Evolutionary conservation across 2,797 vertebrate species (phyloP).

Genomic region (Tamandua tetradactyla): DNA sequence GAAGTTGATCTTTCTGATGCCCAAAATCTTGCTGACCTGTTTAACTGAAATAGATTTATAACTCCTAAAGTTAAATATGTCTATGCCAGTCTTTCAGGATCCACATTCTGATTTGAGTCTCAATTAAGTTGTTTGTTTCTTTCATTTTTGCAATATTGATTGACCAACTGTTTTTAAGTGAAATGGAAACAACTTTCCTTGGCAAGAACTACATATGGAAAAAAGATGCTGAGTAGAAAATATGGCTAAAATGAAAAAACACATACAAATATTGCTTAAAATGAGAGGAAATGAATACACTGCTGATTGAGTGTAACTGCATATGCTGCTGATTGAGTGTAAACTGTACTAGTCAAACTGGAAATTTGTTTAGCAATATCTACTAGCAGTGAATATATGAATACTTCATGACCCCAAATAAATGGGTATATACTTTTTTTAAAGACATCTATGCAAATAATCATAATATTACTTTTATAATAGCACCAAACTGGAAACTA

Average conservation of each 20-base stretch:
- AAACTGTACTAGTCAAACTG: not conserved
- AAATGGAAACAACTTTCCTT: not conserved
- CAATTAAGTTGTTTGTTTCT: not conserved
- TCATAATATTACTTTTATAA: not conserved
- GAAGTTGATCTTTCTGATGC: too few relatives aligned
- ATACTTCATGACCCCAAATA: not conserved
- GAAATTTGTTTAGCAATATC: not conserved
- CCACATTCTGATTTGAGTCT: not conserved
- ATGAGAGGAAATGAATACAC: not conserved
- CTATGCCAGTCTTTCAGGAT: too few relatives aligned
- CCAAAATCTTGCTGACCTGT: not conserved
- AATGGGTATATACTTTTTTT: not conserved
- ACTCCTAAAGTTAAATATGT: not conserved
- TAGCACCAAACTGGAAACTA: not conserved
- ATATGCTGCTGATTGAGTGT: not conserved
- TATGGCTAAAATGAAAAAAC: not conserved
- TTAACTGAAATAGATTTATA: not conserved
- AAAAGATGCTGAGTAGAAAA: not conserved
- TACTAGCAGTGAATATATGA: not conserved
- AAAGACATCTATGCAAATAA: not conserved
- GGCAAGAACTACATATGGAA: not conserved
- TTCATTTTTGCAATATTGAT: not conserved
- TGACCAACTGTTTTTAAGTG: not conserved
- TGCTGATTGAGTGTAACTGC: not conserved
- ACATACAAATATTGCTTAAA: not conserved